Evolutionary conservation across 2,797 vertebrate species (phyloP).

Genomic region (Kryptolebias ocellatus): DNA sequence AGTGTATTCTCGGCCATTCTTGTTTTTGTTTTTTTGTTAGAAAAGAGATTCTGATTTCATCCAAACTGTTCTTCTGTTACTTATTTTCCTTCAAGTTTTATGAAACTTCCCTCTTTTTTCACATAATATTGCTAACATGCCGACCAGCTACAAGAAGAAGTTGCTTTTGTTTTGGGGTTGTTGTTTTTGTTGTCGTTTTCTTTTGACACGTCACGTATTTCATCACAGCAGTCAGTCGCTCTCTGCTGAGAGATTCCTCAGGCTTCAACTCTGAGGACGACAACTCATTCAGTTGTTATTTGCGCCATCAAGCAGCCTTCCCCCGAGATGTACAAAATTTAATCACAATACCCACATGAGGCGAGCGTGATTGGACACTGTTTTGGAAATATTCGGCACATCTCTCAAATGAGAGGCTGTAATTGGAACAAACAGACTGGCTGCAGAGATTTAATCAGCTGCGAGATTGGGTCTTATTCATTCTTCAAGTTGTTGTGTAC

Average conservation of each 20-base stretch:
- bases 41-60: too few relatives aligned
- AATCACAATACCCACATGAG: slow-evolving; percentile 55
- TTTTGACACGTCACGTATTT: neutral
- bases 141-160: too few relatives aligned
- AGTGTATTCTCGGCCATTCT: too few relatives aligned
- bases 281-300: slow-evolving; percentile 12
- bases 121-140: too few relatives aligned
- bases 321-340: slow-evolving; percentile 33
- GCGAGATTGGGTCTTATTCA: slow-evolving; percentile 21
- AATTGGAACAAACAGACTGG: slow-evolving; percentile 60
- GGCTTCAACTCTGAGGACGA: slow-evolving; percentile 9
- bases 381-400: slow-evolving; percentile 54
- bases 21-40: too few relatives aligned
- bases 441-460: slow-evolving; percentile 53
- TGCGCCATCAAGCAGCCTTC: slow-evolving; percentile 35
- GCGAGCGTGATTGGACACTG: slow-evolving; percentile 58
- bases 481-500: slow-evolving; percentile 13
- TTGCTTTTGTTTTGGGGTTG: too few relatives aligned
- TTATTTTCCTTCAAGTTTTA: too few relatives aligned
- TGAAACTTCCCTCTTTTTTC: too few relatives aligned
- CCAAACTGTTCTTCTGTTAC: too few relatives aligned
- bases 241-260: slow-evolving; percentile 10
- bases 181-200: too few relatives aligned
- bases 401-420: slow-evolving; percentile 50
- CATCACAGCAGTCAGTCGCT: slow-evolving; percentile 1